phyloP scores from a whole-genome alignment of 2,113 vertebrate genomes.

The Suricata suricatta region DNA sequence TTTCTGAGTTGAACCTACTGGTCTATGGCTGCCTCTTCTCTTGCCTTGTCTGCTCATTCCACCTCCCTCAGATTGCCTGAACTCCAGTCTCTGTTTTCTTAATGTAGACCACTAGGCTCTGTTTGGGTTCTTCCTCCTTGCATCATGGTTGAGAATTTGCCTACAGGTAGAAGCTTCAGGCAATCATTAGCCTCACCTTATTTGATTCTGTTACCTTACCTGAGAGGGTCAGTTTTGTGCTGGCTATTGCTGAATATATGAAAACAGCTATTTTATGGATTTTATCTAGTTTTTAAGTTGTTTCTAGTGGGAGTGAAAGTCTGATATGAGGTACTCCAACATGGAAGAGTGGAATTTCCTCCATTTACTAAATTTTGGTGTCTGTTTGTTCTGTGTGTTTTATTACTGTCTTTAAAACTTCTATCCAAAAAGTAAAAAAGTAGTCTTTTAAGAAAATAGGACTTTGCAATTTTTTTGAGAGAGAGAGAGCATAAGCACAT shows the following conservation, averaged over 20 bases:
- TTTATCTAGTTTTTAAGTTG: neutral
- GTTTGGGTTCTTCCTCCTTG: neutral
- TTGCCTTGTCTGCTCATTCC: neutral
- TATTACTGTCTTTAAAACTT: neutral
- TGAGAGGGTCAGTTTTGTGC: neutral
- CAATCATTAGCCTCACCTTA: neutral
- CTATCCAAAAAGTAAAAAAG: neutral
- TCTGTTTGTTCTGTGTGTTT: neutral
- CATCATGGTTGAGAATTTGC: neutral
- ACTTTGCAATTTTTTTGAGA: neutral
- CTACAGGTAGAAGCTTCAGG: neutral
- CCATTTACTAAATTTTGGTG: neutral
- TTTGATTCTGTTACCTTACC: neutral
- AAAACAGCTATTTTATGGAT: neutral
- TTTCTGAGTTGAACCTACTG: neutral
- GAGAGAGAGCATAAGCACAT: too few species aligned
- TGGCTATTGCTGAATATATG: neutral
- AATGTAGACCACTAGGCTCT: neutral
- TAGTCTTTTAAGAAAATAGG: neutral
- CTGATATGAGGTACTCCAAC: neutral
- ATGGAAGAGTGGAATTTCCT: neutral
- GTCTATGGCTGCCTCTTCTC: neutral
- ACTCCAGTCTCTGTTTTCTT: neutral
- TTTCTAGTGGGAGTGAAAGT: neutral
- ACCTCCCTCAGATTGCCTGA: neutral